phyloP scores from a whole-genome alignment of 1,140 invertebrate genomes.

The Hyposmocoma kahamanoa region DNA sequence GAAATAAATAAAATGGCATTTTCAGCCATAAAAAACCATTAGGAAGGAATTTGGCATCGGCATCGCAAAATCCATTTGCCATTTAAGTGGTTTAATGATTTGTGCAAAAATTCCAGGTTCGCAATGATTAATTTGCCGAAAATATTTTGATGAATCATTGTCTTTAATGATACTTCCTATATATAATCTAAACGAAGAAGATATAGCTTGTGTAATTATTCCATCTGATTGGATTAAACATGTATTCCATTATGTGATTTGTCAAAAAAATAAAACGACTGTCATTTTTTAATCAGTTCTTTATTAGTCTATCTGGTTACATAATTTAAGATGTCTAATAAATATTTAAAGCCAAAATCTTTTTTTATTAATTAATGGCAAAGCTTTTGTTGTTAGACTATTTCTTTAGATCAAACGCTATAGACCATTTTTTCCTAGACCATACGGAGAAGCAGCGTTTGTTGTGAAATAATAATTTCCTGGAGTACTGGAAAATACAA shows the following conservation, averaged over 20 bases:
- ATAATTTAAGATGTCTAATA: no score
- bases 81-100: conserved; percentile 54
- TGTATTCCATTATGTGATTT: no score
- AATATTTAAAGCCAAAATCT: no score
- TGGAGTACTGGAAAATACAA: conserved; percentile 34
- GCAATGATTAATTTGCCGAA: conserved; percentile 23
- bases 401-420: no score
- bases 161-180: conserved; percentile 18
- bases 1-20: conserved; percentile 7
- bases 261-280: no score
- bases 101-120: conserved; percentile 28
- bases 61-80: conserved; percentile 37
- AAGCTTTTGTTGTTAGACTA: no score
- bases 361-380: no score
- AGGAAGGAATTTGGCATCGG: conserved; percentile 41
- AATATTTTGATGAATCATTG: conserved; percentile 31
- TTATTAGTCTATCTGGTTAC: no score
- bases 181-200: no score
- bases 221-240: no score
- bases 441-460: conserved; percentile 35
- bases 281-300: no score
- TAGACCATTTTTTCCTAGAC: conserved; percentile 39
- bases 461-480: conserved; percentile 58
- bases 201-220: no score
- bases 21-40: conserved; percentile 18